phyloP scores from a whole-genome alignment of 2,888 invertebrate species.

The Zeuzera pyrina region DNA sequence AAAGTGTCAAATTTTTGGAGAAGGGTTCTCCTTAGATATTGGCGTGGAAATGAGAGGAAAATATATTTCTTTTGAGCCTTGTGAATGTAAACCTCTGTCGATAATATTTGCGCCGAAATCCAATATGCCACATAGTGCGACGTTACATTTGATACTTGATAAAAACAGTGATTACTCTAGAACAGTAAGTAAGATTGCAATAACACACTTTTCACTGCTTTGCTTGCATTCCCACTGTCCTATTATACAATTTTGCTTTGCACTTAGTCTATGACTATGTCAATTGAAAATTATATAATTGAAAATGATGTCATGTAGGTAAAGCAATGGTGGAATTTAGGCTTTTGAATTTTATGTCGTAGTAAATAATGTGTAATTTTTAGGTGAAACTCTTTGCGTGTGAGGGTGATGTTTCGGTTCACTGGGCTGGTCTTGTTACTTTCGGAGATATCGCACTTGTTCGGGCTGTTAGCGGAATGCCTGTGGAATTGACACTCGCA shows the following conservation, averaged over 20 bases:
- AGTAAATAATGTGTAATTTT: not conserved
- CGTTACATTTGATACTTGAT: slow-evolving; percentile 42
- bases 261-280: too few relatives aligned
- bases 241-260: too few relatives aligned
- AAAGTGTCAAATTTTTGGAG: slow-evolving; percentile 47
- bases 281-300: too few relatives aligned
- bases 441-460: slow-evolving; percentile 58
- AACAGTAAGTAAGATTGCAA: slow-evolving; percentile 32
- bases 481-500: slow-evolving; percentile 36
- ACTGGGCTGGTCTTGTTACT: slow-evolving; percentile 54
- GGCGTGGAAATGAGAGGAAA: slow-evolving; percentile 40
- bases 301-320: too few relatives aligned
- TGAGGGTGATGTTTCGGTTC: slow-evolving; percentile 30
- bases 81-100: slow-evolving; percentile 43
- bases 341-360: too few relatives aligned
- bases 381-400: slow-evolving; percentile 47
- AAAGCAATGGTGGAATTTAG: too few relatives aligned
- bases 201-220: not conserved
- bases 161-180: slow-evolving; percentile 45
- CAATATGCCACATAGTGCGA: slow-evolving; percentile 33
- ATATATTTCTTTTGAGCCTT: slow-evolving; percentile 39
- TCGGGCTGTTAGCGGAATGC: slow-evolving; percentile 36
- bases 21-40: slow-evolving; percentile 50
- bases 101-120: slow-evolving; percentile 42
- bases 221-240: too few relatives aligned